A percentile compares a stretch with the other conserved stretches of the same genome.
Evolutionary conservation across 1,140 invertebrate species (phyloP).

Genomic region (Berghia stephanieae): DNA sequence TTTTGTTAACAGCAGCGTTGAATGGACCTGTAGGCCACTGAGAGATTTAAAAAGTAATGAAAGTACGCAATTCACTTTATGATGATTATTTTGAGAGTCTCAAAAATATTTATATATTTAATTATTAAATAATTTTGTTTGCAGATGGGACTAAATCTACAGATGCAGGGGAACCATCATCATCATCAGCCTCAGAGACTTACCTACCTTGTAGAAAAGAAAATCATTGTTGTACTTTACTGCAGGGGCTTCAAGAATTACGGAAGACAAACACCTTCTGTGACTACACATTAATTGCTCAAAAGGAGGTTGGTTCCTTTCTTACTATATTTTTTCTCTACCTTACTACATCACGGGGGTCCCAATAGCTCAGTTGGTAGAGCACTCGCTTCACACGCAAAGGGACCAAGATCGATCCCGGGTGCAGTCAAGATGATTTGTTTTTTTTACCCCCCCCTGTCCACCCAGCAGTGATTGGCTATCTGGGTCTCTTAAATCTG

Average conservation of each 20-base stretch:
- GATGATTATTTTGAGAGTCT: neutral
- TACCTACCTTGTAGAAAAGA: conserved; percentile 43
- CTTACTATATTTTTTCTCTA: neutral
- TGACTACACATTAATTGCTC: conserved; percentile 56
- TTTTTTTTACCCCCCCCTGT: too few species aligned
- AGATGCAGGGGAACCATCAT: neutral
- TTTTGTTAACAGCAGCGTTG: too few species aligned
- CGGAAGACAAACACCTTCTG: conserved; percentile 50
- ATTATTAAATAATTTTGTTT: neutral
- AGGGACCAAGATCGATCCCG: too few species aligned
- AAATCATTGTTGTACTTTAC: conserved; percentile 53
- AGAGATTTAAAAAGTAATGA: too few species aligned
- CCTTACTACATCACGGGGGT: neutral
- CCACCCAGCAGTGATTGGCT: too few species aligned
- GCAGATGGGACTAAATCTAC: neutral
- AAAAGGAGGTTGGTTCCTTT: conserved; percentile 16
- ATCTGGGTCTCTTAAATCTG: too few species aligned
- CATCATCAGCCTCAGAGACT: neutral
- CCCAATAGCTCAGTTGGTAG: too few species aligned
- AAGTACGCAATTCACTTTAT: too few species aligned
- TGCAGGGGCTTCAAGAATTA: conserved; percentile 54
- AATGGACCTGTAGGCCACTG: too few species aligned
- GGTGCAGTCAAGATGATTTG: too few species aligned
- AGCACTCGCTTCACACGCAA: too few species aligned
- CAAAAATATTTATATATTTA: neutral